A percentile compares a stretch with the other conserved stretches of the same genome.
Evolutionary conservation across 1,140 invertebrate species (phyloP).

Genomic region (Drepana arcuata): DNA sequence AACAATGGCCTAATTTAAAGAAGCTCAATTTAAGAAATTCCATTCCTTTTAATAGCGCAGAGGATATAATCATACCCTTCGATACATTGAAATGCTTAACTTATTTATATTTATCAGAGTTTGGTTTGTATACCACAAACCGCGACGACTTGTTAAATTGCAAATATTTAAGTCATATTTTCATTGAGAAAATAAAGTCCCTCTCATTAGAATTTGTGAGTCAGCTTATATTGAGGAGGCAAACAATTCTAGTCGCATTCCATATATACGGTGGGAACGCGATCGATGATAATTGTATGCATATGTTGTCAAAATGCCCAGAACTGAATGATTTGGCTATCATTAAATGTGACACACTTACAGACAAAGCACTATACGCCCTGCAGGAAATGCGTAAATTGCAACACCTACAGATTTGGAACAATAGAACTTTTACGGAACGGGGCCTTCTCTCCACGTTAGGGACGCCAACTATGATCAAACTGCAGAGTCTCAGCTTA

Average conservation of each 20-base stretch:
- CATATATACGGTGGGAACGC: conserved; percentile 55
- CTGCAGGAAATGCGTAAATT: conserved; percentile 37
- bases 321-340: conserved; percentile 51
- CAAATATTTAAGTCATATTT: conserved; percentile 44
- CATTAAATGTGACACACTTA: conserved; percentile 58
- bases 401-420: conserved; percentile 59
- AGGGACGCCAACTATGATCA: conserved; percentile 28
- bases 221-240: conserved; percentile 38
- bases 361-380: conserved; percentile 42
- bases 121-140: conserved; percentile 49
- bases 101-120: conserved; percentile 54
- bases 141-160: conserved; percentile 48
- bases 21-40: conserved; percentile 56
- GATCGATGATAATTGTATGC: conserved; percentile 43
- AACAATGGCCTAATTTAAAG: conserved; percentile 44
- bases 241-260: conserved; percentile 37
- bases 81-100: conserved; percentile 43
- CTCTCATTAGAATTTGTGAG: conserved; percentile 44
- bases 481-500: conserved; percentile 51
- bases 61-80: conserved; percentile 39
- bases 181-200: conserved; percentile 58
- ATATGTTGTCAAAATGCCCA: conserved; percentile 44
- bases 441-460: conserved; percentile 37
- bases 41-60: conserved; percentile 26
- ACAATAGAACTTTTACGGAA: conserved; percentile 57